Evolutionary conservation across 2,888 invertebrate genomes (phyloP).

Genomic region (Drosophila eohydei): DNA sequence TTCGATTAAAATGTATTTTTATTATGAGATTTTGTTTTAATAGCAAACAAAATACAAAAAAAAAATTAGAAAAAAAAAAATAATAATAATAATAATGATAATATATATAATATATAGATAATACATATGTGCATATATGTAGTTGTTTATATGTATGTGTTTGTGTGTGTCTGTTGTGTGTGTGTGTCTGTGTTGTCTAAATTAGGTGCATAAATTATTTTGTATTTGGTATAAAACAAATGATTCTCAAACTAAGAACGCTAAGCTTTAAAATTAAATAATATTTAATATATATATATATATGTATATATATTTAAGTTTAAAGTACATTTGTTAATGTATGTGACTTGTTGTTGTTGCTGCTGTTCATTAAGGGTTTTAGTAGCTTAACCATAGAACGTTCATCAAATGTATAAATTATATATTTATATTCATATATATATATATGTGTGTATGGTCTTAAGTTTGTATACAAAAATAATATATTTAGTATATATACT

Average conservation of each 20-base stretch:
- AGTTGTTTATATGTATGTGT: conserved; percentile 25
- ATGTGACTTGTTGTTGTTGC: conserved; percentile 67
- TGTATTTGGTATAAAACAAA: conserved; percentile 78
- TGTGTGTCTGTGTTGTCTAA: conserved; percentile 47
- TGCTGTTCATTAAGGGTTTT: conserved; percentile 42
- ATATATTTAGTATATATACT: conserved; percentile 47
- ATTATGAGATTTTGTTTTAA: conserved; percentile 42
- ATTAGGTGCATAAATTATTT: conserved; percentile 71
- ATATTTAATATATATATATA: conserved; percentile 34
- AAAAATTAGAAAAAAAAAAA: conserved; percentile 33
- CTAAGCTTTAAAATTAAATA: conserved; percentile 73
- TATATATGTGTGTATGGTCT: conserved; percentile 1
- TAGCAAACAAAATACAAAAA: conserved; percentile 36
- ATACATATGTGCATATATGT: conserved; percentile 59
- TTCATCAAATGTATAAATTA: conserved; percentile 26
- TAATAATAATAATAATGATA: conserved; percentile 52
- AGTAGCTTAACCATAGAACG: conserved; percentile 37
- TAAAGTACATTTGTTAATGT: conserved; percentile 58
- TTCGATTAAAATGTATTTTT: conserved; percentile 40
- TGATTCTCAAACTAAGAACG: conserved; percentile 60
- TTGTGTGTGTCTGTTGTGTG: conserved; percentile 20
- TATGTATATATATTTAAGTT: conserved; percentile 26
- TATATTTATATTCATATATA: conserved; percentile 1
- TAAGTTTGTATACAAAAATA: conserved; percentile 33
- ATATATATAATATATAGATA: conserved; percentile 68